Base-by-base conservation (phyloP, 2,797 vertebrate species). In the Enteromius viviparus region DNA sequence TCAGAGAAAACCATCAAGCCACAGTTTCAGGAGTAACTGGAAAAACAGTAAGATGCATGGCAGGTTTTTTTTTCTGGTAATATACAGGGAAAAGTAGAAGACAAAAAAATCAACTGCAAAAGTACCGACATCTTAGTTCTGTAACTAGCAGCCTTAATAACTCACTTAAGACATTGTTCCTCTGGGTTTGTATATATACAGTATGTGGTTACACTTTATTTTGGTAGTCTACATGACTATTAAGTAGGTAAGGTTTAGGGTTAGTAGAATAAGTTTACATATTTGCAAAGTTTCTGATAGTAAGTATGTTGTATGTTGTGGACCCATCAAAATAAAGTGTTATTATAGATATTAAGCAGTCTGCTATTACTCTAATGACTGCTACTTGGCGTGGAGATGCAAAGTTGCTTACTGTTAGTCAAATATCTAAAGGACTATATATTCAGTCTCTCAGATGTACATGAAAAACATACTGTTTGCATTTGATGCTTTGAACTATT, bases 401-500 rank as follows among this genome's bases (percentile, higher is more conserved):
- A 47, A 47, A 47, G 45, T 47, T 47, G 12, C 45, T 47, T 47
- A 47, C 45, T 47, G 45, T 47, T 47, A 47, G 45, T 47, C 10
- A 1, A 47, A 47, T 47, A 14, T 47, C 45, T 47, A 42, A 42
- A 42, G 40, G 40, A 3, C 9, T 42, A 14, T 14, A 11, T 45
- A 45, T 45, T 3, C 10, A 37, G 12, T 53, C 11, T 65, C 68
- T 64, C 32, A 81, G 74, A 69, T 47, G n/a, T 53, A 58, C 60
- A 70, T 42, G 58, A 71, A 71, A 78, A 53, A 40, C 37, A 66
- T 34, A 81, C 6, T 32, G 34, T 26, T 68, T 75, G 60, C 62
- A 76, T 71, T 58, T 62, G 2, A 70, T 34, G 19, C 23, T 76
- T 51, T 82, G 34, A 78, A 51, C 17, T 78, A 47, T 55, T 80